These are phyloP conservation scores for Lycaon pictus DNA, from an alignment of 2,113 vertebrate genomes.

Conservation along the genomic window DNA sequence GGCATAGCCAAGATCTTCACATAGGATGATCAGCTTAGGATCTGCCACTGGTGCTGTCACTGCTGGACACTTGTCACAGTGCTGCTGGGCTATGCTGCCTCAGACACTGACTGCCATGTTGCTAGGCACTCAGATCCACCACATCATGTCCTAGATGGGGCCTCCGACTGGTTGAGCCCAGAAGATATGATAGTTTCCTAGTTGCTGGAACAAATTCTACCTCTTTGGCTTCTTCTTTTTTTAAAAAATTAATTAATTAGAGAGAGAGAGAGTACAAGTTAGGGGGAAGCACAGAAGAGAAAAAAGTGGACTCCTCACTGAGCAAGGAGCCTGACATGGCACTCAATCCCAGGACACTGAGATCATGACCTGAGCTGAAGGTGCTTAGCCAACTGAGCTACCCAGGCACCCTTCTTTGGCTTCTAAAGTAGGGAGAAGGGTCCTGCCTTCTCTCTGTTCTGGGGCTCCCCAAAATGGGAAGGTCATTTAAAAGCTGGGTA, in stretches of 20 bases:
- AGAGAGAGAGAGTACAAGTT: background rate
- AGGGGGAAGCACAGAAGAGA: background rate
- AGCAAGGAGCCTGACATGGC: background rate
- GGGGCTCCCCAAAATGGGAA: background rate
- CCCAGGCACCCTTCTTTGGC: background rate
- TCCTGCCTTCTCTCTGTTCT: background rate
- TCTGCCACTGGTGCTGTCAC: background rate
- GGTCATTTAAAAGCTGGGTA: background rate
- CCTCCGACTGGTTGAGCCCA: background rate
- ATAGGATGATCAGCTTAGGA: background rate
- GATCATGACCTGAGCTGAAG: background rate
- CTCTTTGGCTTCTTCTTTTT: background rate
- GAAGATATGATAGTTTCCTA: background rate
- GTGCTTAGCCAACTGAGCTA: background rate
- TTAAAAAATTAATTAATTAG: too few relatives aligned
- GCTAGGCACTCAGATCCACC: background rate
- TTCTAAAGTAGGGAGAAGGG: background rate
- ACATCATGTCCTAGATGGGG: too few relatives aligned
- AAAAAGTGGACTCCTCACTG: accelerated
- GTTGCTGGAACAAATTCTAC: background rate
- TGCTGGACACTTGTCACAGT: background rate
- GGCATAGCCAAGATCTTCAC: background rate
- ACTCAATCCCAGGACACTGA: background rate
- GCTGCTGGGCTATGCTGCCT: background rate
- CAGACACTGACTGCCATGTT: too few relatives aligned